A percentile compares a stretch with the other conserved stretches of the same genome.
Conservation (phyloP, 1,140 invertebrate genomes). For the Dinothrombium tinctorium region DNA sequence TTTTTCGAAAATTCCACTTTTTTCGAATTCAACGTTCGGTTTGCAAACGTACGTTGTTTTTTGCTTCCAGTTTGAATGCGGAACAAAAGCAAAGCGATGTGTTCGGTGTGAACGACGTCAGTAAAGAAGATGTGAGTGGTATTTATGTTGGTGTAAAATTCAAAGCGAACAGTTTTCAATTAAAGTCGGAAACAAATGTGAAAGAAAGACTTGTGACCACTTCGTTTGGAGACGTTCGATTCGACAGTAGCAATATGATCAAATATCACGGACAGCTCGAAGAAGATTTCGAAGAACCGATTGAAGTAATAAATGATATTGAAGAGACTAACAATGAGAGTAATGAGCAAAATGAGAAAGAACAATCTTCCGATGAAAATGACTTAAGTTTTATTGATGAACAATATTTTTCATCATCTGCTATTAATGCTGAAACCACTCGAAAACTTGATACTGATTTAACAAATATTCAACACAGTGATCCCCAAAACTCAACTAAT, state of each 20-base stretch:
- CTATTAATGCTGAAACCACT: not conserved
- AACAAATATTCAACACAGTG: not conserved
- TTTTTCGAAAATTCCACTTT: too few species aligned
- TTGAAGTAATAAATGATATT: not conserved
- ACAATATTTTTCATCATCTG: slow-evolving; percentile 3
- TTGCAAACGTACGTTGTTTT: not conserved
- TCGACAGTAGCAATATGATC: slow-evolving; percentile 11
- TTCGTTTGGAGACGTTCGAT: slow-evolving; percentile 10
- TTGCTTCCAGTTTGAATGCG: not conserved
- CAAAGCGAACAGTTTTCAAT: slow-evolving; percentile 3
- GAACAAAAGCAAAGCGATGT: not conserved
- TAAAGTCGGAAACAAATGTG: not conserved
- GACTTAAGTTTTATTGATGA: slow-evolving; percentile 1
- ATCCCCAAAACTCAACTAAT: not conserved
- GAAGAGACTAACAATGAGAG: not conserved
- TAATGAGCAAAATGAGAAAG: not conserved
- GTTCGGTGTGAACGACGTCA: slow-evolving; percentile 5
- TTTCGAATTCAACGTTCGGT: too few species aligned
- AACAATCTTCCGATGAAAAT: slow-evolving; percentile 1
- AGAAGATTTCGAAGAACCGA: not conserved
- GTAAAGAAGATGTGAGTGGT: slow-evolving; percentile 1
- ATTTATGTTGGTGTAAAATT: not conserved
- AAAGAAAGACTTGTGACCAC: not conserved
- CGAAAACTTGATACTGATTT: not conserved
- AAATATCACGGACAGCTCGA: slow-evolving; percentile 12